These are phyloP conservation scores for Drepana falcataria DNA, from an alignment of 2,888 invertebrate genomes.

Conservation along the genomic window DNA sequence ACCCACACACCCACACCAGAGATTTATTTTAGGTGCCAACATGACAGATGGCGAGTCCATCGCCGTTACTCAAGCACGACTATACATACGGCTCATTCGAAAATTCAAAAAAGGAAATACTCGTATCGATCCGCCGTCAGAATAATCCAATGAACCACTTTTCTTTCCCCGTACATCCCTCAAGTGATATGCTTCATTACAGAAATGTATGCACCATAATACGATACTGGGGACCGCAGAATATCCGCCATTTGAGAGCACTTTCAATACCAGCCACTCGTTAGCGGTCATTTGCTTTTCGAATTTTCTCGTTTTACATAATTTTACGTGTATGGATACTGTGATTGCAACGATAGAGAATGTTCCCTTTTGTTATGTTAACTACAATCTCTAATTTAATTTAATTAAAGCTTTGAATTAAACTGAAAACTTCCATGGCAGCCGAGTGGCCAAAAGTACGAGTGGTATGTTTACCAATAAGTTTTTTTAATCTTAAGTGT, in stretches of 20 bases:
- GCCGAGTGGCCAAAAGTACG: too few relatives aligned
- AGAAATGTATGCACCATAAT: constrained; percentile 39
- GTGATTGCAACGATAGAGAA: constrained; percentile 19
- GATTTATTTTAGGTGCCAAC: too few relatives aligned
- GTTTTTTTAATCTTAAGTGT: too few relatives aligned
- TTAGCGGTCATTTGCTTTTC: constrained; percentile 42
- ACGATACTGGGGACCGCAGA: constrained; percentile 25
- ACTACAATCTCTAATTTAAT: background rate
- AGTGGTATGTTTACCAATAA: too few relatives aligned
- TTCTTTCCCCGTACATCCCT: constrained; percentile 16
- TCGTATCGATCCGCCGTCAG: constrained; percentile 14
- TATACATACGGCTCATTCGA: too few relatives aligned
- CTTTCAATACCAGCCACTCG: constrained; percentile 32
- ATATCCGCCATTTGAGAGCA: constrained; percentile 15
- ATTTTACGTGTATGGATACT: constrained; percentile 15
- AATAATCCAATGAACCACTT: constrained; percentile 34
- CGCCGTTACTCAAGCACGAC: too few relatives aligned
- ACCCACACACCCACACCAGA: too few relatives aligned
- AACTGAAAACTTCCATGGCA: too few relatives aligned
- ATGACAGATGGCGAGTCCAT: too few relatives aligned
- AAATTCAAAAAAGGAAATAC: background rate
- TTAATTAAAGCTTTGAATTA: too few relatives aligned
- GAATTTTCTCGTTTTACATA: constrained; percentile 35
- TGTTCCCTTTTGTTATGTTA: background rate
- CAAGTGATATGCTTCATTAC: constrained; percentile 39